Evolutionary conservation across 2,797 vertebrate genomes (phyloP), one percentile per base, ranked within the genome.

Genomic region (Halcyon chelicuti): DNA sequence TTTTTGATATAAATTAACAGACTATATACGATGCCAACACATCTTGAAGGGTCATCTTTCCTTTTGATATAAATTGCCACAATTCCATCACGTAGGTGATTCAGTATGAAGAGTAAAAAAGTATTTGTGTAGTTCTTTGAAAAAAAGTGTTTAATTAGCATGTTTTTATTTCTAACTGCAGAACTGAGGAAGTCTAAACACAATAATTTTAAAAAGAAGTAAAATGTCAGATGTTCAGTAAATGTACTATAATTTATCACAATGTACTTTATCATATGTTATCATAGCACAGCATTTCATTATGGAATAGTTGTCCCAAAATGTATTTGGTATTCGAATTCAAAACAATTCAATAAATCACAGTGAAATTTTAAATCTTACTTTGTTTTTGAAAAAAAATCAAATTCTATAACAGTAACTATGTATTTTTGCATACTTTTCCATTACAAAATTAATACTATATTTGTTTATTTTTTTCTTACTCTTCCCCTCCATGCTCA

Each of bases 371-470:
- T 61, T 16, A 80, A 88, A 75, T 65, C 13, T 33, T 74, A 7
- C 5, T 33, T 71, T 71, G n/a, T 47, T 4, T 0, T 0, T 2
- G 1, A 3, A 7, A 18, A 37, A 35, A 28, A n/a, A 12, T 39
- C 37, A 18, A 57, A 33, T 31, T 71, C 6, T 80, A 3, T 58
- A 63, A 26, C 9, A 72, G 10, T 46, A 73, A 52, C 8, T 1
- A 0, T 55, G 14, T 10, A 7, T 10, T n/a, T 76, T 87, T 87
- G 65, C 18, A 42, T 33, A 58, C 9, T 57, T 92, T 47, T 61
- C 31, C 20, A 40, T 68, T 78, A 70, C 18, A 78, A 86, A 87
- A 75, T 77, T 72, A 77, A 28, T 33, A 25, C 5, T n/a, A 3
- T 55, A 33, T 28, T 65, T 85, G 9, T 10, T 57, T 71, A 7